Evolutionary conservation across 2,888 invertebrate species (phyloP).

Genomic region (Aproaerema taeniolella): DNA sequence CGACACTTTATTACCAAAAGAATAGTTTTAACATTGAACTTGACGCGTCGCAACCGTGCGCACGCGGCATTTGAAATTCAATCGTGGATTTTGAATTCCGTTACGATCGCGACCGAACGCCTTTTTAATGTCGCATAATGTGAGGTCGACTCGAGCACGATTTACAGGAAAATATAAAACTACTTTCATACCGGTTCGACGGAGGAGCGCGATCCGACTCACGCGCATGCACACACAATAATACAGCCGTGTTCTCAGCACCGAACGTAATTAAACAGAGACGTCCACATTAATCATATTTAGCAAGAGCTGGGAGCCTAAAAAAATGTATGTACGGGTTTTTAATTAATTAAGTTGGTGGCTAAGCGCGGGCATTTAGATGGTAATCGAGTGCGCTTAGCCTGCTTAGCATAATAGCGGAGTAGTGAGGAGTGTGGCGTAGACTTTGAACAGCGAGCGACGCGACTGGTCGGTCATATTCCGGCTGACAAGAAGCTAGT

Average conservation of each 20-base stretch:
- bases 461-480: no score
- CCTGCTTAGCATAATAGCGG: slow-evolving; percentile 8
- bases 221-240: no score
- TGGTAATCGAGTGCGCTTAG: slow-evolving; percentile 4
- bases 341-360: slow-evolving; percentile 6
- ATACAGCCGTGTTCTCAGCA: no score
- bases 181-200: no score
- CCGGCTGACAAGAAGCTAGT: no score
- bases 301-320: background rate
- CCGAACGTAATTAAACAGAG: no score
- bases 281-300: slow-evolving; percentile 4
- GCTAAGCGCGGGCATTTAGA: slow-evolving; percentile 6
- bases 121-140: no score
- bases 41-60: slow-evolving; percentile 6
- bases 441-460: background rate
- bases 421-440: background rate
- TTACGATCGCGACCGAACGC: background rate
- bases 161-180: no score
- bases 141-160: no score
- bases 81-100: slow-evolving; percentile 13
- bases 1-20: no score
- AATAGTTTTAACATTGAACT: slow-evolving; percentile 23
- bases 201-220: no score
- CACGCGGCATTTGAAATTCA: slow-evolving; percentile 24
- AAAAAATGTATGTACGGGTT: slow-evolving; percentile 8